Evolutionary conservation across 2,797 vertebrate genomes (phyloP).

Genomic region (Leptoclinus maculatus): DNA sequence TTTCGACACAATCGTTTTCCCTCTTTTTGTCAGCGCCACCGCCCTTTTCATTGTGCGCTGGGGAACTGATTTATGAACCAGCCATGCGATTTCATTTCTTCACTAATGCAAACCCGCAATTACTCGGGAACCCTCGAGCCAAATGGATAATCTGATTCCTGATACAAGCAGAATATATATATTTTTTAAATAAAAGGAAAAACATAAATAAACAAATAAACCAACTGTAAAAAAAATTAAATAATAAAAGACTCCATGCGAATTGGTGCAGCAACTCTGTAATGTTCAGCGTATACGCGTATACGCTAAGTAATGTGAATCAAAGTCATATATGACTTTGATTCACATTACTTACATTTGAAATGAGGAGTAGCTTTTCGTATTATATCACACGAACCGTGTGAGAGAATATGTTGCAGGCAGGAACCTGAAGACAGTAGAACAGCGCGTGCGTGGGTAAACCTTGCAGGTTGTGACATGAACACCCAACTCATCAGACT

Average conservation of each 20-base stretch:
- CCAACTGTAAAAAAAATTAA: background rate
- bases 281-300: background rate
- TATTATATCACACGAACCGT: background rate
- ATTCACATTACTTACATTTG: background rate
- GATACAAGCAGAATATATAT: background rate
- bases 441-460: conserved; percentile 10
- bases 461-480: conserved; percentile 43
- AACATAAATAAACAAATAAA: conserved; percentile 7
- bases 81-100: conserved; percentile 29
- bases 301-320: too few species aligned
- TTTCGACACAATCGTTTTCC: conserved; percentile 54
- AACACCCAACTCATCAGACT: conserved; percentile 18
- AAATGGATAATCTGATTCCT: conserved; percentile 18
- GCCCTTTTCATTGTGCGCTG: conserved; percentile 83
- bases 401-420: background rate
- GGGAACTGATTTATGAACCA: conserved; percentile 70
- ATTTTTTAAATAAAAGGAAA: background rate
- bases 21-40: conserved; percentile 77
- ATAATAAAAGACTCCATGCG: background rate
- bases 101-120: conserved; percentile 47
- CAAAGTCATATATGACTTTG: too few species aligned
- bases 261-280: background rate
- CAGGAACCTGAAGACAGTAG: background rate
- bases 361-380: background rate
- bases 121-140: background rate